Conservation (phyloP, 2,113 vertebrate genomes). For the Rissa tridactyla region DNA sequence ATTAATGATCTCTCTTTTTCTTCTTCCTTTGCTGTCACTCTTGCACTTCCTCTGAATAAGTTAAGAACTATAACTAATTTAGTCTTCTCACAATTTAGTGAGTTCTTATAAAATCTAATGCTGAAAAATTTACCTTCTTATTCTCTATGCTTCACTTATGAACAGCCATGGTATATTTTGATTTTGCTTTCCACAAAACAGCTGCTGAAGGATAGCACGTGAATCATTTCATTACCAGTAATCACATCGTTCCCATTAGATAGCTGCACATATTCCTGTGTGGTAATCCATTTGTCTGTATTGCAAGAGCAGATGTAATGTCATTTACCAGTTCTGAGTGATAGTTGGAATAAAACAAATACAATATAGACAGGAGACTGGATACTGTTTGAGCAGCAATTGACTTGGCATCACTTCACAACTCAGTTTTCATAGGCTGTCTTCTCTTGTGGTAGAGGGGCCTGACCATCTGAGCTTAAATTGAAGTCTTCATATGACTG, state of each 20-base stretch:
- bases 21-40: neutral
- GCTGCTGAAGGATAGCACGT: neutral
- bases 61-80: neutral
- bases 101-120: neutral
- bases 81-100: neutral
- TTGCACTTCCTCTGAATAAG: neutral
- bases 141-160: neutral
- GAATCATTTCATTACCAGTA: neutral
- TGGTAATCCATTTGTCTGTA: slow-evolving; percentile 15
- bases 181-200: neutral
- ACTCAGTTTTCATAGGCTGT: neutral
- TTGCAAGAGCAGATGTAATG: slow-evolving; percentile 20
- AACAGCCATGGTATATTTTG: neutral
- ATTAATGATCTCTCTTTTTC: neutral
- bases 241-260: neutral
- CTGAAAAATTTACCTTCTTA: neutral
- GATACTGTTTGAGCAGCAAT: neutral
- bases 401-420: neutral
- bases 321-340: slow-evolving; percentile 37
- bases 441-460: neutral
- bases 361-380: neutral
- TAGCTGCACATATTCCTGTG: neutral
- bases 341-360: slow-evolving; percentile 16
- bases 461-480: neutral
- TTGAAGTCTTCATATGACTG: neutral